Evolutionary conservation across 2,113 vertebrate species (phyloP).

Genomic region (Aphelocoma coerulescens): DNA sequence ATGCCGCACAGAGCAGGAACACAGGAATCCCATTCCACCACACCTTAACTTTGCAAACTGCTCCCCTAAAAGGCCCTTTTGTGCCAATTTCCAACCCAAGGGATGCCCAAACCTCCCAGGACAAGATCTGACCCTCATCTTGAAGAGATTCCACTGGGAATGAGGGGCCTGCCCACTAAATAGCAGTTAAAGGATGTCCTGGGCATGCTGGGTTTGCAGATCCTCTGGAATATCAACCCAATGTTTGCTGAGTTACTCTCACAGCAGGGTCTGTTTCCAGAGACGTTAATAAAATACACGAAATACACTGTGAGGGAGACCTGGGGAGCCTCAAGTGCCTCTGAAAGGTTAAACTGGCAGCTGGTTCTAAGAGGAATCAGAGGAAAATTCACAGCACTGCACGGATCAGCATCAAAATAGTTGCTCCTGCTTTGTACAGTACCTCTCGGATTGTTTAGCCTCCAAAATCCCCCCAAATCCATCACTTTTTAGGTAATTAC

Average conservation of each 20-base stretch:
- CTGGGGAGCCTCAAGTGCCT: background rate
- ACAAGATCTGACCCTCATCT: background rate
- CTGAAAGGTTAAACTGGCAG: background rate
- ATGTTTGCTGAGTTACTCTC: background rate
- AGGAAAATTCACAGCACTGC: background rate
- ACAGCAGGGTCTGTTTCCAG: background rate
- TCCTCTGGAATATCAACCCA: background rate
- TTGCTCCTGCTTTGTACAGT: background rate
- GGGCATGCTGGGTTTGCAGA: background rate
- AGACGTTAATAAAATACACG: background rate
- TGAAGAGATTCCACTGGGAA: background rate
- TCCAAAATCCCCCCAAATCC: conserved; percentile 36
- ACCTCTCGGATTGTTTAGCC: background rate
- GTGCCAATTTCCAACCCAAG: accelerated
- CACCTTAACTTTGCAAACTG: background rate
- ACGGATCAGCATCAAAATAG: conserved; percentile 27
- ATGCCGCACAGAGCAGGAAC: too few relatives aligned
- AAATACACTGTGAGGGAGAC: background rate
- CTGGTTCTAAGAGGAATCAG: background rate
- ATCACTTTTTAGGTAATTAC: conserved; percentile 68
- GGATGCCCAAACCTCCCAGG: accelerated
- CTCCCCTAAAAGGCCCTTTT: background rate
- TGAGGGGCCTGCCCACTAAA: background rate
- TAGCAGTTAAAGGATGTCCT: background rate
- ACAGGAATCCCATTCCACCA: too few relatives aligned